Evolutionary conservation across 2,797 vertebrate species (phyloP).

Genomic region (Rachycentron canadum): DNA sequence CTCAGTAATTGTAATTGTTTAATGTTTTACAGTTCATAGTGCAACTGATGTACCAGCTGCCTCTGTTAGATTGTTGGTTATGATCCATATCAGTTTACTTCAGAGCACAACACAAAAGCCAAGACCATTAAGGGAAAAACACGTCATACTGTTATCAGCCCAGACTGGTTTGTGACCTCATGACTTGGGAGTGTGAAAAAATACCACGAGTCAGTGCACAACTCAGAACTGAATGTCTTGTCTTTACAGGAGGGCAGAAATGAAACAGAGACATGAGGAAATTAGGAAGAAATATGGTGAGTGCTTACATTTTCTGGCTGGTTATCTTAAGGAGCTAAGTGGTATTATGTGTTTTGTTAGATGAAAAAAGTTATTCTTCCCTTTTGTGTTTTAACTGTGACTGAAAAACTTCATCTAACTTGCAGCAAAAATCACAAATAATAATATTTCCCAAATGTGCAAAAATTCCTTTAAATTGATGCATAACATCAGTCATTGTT

Average conservation of each 20-base stretch:
- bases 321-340: too few species aligned
- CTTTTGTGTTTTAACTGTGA: too few species aligned
- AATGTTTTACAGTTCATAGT: neutral
- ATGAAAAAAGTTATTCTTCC: too few species aligned
- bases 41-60: neutral
- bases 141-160: conserved; percentile 48
- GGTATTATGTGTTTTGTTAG: too few species aligned
- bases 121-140: neutral
- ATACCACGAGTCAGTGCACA: conserved; percentile 14
- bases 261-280: conserved; percentile 94
- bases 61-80: conserved; percentile 19
- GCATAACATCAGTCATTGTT: conserved; percentile 8
- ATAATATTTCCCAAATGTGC: neutral
- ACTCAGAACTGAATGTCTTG: conserved; percentile 48
- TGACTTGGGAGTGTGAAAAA: conserved; percentile 10
- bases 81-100: conserved; percentile 32
- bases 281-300: conserved; percentile 97
- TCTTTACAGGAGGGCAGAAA: conserved; percentile 89
- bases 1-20: neutral
- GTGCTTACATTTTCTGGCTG: conserved; percentile 1
- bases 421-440: neutral
- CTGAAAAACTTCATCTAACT: too few species aligned
- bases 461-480: neutral
- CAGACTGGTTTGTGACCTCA: conserved; percentile 67
- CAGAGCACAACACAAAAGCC: conserved; percentile 18